Conservation (phyloP, 2,797 vertebrate genomes). For the Sarcophilus harrisii region DNA sequence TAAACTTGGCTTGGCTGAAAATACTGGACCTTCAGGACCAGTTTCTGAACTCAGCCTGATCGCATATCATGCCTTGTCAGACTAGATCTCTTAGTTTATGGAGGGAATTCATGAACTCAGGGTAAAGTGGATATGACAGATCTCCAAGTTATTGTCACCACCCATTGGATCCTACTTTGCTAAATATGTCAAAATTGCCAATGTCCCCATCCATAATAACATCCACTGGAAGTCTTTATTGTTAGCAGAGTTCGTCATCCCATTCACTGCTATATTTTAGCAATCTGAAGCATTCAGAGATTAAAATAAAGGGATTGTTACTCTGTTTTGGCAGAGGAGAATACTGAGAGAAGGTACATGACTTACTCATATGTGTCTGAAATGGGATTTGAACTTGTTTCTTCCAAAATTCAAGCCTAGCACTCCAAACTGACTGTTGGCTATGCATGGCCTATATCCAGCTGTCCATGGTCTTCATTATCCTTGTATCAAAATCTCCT, state of each 20-base stretch:
- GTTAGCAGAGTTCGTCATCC: not conserved
- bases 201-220: not conserved
- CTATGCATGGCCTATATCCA: not conserved
- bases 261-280: not conserved
- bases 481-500: not conserved
- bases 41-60: not conserved
- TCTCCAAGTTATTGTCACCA: not conserved
- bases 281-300: not conserved
- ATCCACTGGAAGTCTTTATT: not conserved
- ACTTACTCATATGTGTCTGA: not conserved
- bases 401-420: not conserved
- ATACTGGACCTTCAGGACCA: not conserved
- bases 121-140: not conserved
- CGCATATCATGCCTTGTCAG: not conserved
- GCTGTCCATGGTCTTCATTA: not conserved
- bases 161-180: not conserved
- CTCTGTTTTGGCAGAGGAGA: not conserved
- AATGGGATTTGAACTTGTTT: not conserved
- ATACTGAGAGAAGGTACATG: not conserved
- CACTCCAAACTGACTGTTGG: not conserved
- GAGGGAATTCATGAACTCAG: accelerated
- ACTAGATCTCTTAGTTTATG: not conserved
- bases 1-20: accelerated
- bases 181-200: not conserved
- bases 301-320: not conserved